A percentile compares a stretch with the other conserved stretches of the same genome.
Evolutionary conservation across 2,113 vertebrate genomes (phyloP).

Genomic region (Nymphicus hollandicus): DNA sequence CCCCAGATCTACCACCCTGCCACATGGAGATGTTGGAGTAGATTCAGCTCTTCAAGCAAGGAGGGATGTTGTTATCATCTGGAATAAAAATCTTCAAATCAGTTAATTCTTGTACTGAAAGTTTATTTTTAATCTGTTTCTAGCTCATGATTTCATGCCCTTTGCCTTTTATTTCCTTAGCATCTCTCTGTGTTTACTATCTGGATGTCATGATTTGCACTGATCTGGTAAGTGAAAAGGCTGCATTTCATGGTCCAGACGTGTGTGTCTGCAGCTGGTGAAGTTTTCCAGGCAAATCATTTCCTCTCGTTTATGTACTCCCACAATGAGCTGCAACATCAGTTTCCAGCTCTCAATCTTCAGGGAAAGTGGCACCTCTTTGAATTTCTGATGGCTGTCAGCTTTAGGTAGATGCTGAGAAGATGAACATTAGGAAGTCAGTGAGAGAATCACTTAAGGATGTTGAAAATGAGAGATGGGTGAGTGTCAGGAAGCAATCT

Average conservation of each 20-base stretch:
- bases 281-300: not conserved
- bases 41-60: not conserved
- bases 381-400: conserved; percentile 41
- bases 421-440: conserved; percentile 3
- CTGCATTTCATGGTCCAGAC: not conserved
- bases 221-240: not conserved
- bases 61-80: not conserved
- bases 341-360: not conserved
- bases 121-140: not conserved
- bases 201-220: not conserved
- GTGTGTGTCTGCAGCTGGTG: not conserved
- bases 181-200: not conserved
- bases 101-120: not conserved
- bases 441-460: conserved; percentile 7
- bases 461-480: not conserved
- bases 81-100: not conserved
- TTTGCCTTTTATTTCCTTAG: not conserved
- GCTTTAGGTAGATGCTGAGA: not conserved
- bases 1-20: not conserved
- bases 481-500: conserved; percentile 24
- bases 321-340: not conserved
- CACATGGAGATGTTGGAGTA: not conserved
- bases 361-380: not conserved
- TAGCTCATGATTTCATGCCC: not conserved
- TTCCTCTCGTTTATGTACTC: not conserved